Percentiles rank a stretch among this genome's conserved stretches.
Conservation (phyloP, 2,113 vertebrate species). For the Apteryx owenii region DNA sequence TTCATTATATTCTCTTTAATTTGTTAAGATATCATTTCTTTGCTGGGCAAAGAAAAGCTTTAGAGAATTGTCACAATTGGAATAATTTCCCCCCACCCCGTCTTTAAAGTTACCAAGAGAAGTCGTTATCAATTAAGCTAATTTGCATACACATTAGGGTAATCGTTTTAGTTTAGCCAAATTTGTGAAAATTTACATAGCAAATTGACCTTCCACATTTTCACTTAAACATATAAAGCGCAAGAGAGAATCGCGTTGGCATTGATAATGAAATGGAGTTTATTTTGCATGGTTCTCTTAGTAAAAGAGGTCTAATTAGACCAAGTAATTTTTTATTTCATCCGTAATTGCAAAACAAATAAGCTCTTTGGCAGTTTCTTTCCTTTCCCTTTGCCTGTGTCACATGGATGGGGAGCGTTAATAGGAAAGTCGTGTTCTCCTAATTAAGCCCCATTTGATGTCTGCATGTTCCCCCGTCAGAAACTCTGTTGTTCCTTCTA, state of each 20-base stretch:
- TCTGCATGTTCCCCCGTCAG: background rate
- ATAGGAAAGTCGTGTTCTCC: slow-evolving; percentile 55
- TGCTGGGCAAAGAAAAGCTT: slow-evolving; percentile 66
- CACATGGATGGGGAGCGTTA: slow-evolving; percentile 26
- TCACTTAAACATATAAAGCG: slow-evolving; percentile 68
- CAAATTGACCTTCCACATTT: slow-evolving; percentile 78
- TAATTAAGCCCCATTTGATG: slow-evolving; percentile 45
- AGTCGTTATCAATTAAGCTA: slow-evolving; percentile 78
- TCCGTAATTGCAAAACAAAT: slow-evolving; percentile 73
- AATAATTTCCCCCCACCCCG: slow-evolving; percentile 30
- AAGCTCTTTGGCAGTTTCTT: slow-evolving; percentile 36
- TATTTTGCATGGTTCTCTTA: slow-evolving; percentile 65
- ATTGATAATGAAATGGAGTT: slow-evolving; percentile 49
- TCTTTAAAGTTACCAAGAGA: slow-evolving; percentile 69
- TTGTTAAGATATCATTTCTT: slow-evolving; percentile 77
- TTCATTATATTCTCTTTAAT: slow-evolving; percentile 80
- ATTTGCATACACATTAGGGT: slow-evolving; percentile 80
- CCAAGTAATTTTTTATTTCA: slow-evolving; percentile 73
- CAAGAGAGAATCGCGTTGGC: slow-evolving; percentile 30
- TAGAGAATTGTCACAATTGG: slow-evolving; percentile 69
- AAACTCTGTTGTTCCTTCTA: background rate
- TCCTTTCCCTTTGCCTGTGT: background rate
- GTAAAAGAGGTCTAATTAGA: slow-evolving; percentile 73
- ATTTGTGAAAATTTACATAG: slow-evolving; percentile 79
- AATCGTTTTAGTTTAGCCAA: slow-evolving; percentile 81